Evolutionary conservation across 1,140 invertebrate genomes (phyloP).

Genomic region (Branchinecta lynchi): DNA sequence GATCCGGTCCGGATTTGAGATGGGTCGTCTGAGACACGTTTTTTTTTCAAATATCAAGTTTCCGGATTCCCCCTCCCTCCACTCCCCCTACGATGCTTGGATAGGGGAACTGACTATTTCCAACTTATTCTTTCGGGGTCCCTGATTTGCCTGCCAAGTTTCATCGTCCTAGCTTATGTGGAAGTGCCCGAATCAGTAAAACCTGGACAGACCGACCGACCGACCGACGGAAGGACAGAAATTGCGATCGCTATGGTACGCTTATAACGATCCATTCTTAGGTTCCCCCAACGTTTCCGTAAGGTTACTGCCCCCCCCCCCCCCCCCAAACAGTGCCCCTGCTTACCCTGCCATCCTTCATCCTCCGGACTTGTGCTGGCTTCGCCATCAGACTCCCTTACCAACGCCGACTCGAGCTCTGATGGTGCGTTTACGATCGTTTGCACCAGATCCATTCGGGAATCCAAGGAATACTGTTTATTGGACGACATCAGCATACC

Average conservation of each 20-base stretch:
- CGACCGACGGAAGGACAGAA: too few species aligned
- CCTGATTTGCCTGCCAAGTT: too few species aligned
- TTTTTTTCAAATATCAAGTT: too few species aligned
- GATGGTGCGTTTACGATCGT: constrained; percentile 26
- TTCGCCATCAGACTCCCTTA: neutral
- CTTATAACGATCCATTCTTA: neutral
- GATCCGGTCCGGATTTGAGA: neutral
- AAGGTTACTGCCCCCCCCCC: neutral
- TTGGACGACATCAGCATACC: constrained; percentile 65
- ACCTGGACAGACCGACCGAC: too few species aligned
- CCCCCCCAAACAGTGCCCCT: too few species aligned
- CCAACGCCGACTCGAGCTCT: neutral
- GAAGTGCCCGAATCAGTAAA: too few species aligned
- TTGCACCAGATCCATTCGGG: constrained; percentile 74
- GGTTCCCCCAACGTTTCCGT: neutral
- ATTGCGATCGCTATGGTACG: neutral
- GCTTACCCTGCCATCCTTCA: neutral
- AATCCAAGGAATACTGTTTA: constrained; percentile 71
- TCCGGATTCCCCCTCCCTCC: too few species aligned
- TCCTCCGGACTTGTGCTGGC: neutral
- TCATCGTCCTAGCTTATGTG: too few species aligned
- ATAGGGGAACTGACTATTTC: too few species aligned
- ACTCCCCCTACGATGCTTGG: too few species aligned
- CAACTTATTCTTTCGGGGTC: too few species aligned
- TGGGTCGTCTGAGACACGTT: too few species aligned